A percentile compares a stretch with the other conserved stretches of the same genome.
These are phyloP conservation scores for Nineta flava DNA, from an alignment of 2,888 invertebrate genomes.

Conservation along the genomic window DNA sequence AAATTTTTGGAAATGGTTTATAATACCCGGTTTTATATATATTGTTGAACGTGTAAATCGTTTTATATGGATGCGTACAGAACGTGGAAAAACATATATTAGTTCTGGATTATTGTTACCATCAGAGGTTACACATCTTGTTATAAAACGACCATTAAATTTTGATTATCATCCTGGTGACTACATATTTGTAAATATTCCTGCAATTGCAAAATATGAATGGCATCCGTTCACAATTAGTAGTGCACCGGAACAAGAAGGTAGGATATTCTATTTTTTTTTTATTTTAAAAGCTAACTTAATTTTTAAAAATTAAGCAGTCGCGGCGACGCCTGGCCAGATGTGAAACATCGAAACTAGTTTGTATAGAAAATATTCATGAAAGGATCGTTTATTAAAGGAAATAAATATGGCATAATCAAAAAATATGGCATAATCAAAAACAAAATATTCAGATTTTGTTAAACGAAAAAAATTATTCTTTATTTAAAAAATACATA, in stretches of 20 bases:
- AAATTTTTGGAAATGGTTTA: slow-evolving; percentile 92
- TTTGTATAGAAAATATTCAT: too few relatives aligned
- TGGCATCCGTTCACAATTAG: slow-evolving; percentile 97
- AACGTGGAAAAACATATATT: slow-evolving; percentile 76
- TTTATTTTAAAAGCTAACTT: too few relatives aligned
- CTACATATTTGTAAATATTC: slow-evolving; percentile 86
- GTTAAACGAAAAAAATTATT: too few relatives aligned
- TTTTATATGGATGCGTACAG: slow-evolving; percentile 44
- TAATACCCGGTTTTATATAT: slow-evolving; percentile 65
- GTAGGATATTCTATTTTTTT: slow-evolving; percentile 25
- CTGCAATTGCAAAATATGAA: slow-evolving; percentile 80
- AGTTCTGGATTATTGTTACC: slow-evolving; percentile 75
- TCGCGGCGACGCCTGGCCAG: too few relatives aligned
- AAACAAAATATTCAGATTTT: too few relatives aligned
- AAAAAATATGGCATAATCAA: too few relatives aligned
- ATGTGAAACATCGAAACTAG: too few relatives aligned
- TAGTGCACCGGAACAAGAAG: slow-evolving; percentile 86
- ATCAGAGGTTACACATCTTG: slow-evolving; percentile 80
- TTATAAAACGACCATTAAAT: slow-evolving; percentile 70
- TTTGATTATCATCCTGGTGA: slow-evolving; percentile 87
- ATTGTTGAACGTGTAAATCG: slow-evolving; percentile 57
- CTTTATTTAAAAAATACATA: too few relatives aligned
- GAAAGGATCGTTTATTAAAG: too few relatives aligned
- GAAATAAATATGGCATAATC: too few relatives aligned
- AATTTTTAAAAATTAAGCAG: too few relatives aligned